These are phyloP conservation scores for Sebastes alutus DNA, from an alignment of 2,797 vertebrate species.

Conservation along the genomic window DNA sequence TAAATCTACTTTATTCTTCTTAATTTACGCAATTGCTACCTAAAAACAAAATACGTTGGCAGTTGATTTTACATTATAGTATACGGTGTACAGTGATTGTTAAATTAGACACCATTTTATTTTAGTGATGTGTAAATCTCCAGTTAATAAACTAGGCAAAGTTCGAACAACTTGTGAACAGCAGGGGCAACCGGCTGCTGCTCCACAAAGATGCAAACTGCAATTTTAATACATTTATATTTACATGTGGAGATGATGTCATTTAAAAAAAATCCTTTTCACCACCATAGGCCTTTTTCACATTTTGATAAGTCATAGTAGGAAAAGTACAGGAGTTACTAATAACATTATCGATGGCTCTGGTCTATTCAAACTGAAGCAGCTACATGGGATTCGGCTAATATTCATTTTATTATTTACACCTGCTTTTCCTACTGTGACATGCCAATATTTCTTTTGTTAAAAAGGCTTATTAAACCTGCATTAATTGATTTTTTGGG, in stretches of 20 bases:
- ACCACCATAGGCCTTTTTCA: background rate
- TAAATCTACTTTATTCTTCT: constrained; percentile 11
- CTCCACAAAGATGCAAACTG: too few relatives aligned
- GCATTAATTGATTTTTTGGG: background rate
- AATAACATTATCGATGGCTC: background rate
- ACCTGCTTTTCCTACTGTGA: background rate
- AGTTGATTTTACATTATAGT: background rate
- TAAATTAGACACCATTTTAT: background rate
- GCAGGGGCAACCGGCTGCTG: too few relatives aligned
- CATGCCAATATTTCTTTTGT: too few relatives aligned
- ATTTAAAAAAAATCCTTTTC: background rate
- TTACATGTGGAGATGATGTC: too few relatives aligned
- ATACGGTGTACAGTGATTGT: background rate
- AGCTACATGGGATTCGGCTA: background rate
- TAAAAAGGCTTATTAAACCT: too few relatives aligned
- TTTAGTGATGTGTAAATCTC: background rate
- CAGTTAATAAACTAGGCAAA: background rate
- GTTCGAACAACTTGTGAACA: too few relatives aligned
- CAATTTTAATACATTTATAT: too few relatives aligned
- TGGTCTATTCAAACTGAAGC: background rate
- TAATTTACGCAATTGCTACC: background rate
- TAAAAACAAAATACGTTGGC: background rate
- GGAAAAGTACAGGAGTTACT: background rate
- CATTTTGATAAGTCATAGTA: background rate
- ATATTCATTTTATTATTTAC: background rate